Evolutionary conservation across 2,888 invertebrate genomes (phyloP), one percentile per base, ranked within the genome.

Genomic region (Thecocarcelia acutangulata): DNA sequence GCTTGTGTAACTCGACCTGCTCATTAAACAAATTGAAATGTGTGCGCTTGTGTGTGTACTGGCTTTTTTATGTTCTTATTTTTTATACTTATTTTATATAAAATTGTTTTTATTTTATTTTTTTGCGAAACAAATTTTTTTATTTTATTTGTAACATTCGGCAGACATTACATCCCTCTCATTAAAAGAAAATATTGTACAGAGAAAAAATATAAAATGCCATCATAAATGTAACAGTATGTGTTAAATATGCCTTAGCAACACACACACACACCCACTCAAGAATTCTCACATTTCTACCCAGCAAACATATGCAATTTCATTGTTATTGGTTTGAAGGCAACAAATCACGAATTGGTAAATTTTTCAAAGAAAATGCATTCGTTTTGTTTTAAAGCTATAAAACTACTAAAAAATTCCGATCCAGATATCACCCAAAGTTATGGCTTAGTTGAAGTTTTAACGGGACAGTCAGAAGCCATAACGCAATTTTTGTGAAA

Each of bases 11-110:
- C 28, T 24, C 48, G 24, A 19, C 40, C 40, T 48, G 40, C 63
- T 64, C 63, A 72, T 64, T 70, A 70, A 64, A 77, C 54, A 66
- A 56, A 63, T 63, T 54, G 40, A 37, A 63, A 63, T 69, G 9
- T 24, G 12, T 59, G 75, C 24, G 28, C 12, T 13, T 58, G 5
- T 15, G 24, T 52, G 6, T 37, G 11, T 54, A 37, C 13, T 19
- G 37, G 17, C 9, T 52, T 50, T 28, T 13, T 40, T 5, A 8
- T 72, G 17, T 28, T 15, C 54, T 63, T 17, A 12, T 4, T 15
- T 50, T 63, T 11, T 24, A 0, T 33, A 33, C 63, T 37, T 37
- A n/a, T 37, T 44, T 28, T 24, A 2, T 28, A 0, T 33, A 9
- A 1, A 3, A 3, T 24, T 2, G 8, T 42, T 44, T 11, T 21